Conservation (phyloP, 2,797 vertebrate genomes). For the Orestias chungarensis region DNA sequence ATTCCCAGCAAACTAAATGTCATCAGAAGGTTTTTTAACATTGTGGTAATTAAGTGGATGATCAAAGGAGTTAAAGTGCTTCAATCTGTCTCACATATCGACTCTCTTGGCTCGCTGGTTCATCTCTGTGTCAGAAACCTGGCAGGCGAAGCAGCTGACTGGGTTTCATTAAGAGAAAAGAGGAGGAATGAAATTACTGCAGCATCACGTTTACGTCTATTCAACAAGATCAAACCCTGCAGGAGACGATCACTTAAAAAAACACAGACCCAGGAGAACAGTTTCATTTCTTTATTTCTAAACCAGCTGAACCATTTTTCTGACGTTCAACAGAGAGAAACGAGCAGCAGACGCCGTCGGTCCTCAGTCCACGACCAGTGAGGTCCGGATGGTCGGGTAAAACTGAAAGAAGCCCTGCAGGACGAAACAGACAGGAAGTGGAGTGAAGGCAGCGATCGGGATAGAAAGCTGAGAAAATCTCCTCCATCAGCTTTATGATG, state of each 20-base stretch:
- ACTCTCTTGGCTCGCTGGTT: slow-evolving; percentile 16
- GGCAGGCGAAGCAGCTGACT: slow-evolving; percentile 20
- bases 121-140: slow-evolving; percentile 1
- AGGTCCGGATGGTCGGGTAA: slow-evolving; percentile 82
- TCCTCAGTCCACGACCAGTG: slow-evolving; percentile 81
- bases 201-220: not conserved
- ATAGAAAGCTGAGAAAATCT: not conserved
- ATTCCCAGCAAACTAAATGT: no score
- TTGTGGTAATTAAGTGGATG: not conserved
- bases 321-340: not conserved
- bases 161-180: slow-evolving; percentile 6
- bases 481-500: not conserved
- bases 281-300: slow-evolving; percentile 30
- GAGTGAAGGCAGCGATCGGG: not conserved
- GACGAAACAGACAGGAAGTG: slow-evolving; percentile 23
- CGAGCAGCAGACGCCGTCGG: not conserved
- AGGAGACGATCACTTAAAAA: not conserved
- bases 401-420: slow-evolving; percentile 90
- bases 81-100: no score
- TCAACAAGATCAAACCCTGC: not conserved
- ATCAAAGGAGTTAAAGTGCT: no score
- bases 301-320: not conserved
- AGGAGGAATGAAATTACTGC: slow-evolving; percentile 21
- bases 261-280: not conserved
- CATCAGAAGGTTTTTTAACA: not conserved